Conservation (phyloP, 1,140 invertebrate genomes). For the Drosophila grimshawi region DNA sequence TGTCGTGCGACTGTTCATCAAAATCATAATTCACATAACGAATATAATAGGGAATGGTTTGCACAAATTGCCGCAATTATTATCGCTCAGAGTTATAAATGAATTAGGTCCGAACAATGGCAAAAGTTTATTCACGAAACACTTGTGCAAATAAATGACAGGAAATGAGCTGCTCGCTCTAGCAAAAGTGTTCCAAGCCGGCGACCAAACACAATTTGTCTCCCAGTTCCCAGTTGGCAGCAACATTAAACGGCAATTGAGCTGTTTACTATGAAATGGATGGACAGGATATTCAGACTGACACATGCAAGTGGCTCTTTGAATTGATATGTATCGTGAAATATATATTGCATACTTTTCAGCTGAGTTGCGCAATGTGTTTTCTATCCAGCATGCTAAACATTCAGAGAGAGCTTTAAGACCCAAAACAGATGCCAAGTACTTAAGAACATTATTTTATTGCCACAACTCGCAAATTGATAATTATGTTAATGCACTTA, state of each 20-base stretch:
- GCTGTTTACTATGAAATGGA: neutral
- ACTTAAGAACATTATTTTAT: neutral
- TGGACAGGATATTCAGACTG: constrained; percentile 13
- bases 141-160: constrained; percentile 58
- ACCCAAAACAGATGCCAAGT: neutral
- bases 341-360: constrained; percentile 71
- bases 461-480: neutral
- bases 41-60: neutral
- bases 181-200: constrained; percentile 6
- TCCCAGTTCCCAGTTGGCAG: constrained; percentile 41
- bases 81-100: constrained; percentile 4
- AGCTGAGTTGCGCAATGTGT: constrained; percentile 41
- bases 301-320: constrained; percentile 4
- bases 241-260: constrained; percentile 48
- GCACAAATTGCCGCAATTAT: constrained; percentile 3
- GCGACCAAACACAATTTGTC: constrained; percentile 17
- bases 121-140: constrained; percentile 11
- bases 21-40: neutral
- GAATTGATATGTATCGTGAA: constrained; percentile 47
- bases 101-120: constrained; percentile 20
- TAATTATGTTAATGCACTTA: constrained; percentile 25
- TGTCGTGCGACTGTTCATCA: too few species aligned
- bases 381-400: neutral
- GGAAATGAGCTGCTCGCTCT: constrained; percentile 40
- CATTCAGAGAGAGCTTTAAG: constrained; percentile 6